Evolutionary conservation across 2,888 invertebrate genomes (phyloP).

Genomic region (Panorpa germanica): DNA sequence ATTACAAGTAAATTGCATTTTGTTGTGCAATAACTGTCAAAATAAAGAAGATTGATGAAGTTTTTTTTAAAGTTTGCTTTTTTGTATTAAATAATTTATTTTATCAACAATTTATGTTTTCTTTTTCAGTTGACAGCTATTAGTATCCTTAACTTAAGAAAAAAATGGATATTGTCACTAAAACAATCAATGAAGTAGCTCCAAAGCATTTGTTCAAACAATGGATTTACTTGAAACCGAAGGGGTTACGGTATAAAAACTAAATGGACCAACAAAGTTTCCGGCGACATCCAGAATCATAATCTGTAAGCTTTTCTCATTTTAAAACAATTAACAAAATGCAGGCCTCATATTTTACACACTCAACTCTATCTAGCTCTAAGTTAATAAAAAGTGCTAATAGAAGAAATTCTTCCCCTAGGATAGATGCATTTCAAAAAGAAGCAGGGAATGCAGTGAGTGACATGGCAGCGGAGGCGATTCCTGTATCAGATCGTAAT

Average conservation of each 20-base stretch:
- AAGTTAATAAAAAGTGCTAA: no score
- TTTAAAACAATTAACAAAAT: conserved; percentile 6
- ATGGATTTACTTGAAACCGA: conserved; percentile 6
- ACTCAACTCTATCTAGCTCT: conserved; percentile 4
- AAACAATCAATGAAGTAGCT: conserved; percentile 6
- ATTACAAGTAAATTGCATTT: conserved; percentile 13
- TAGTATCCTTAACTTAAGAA: conserved; percentile 7
- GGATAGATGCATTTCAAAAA: no score
- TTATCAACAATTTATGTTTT: conserved; percentile 1
- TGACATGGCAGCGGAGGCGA: no score
- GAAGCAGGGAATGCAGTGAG: no score
- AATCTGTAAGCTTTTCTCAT: conserved; percentile 3
- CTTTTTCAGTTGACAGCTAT: conserved; percentile 4
- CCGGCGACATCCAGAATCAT: conserved; percentile 7
- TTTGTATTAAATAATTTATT: conserved; percentile 6
- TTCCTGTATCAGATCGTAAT: no score
- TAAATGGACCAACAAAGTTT: conserved; percentile 7
- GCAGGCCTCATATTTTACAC: conserved; percentile 6
- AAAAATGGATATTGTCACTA: conserved; percentile 8
- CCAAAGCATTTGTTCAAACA: conserved; percentile 7
- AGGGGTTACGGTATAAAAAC: conserved; percentile 6
- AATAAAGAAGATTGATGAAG: conserved; percentile 10
- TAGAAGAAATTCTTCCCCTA: no score
- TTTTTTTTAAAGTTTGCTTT: conserved; percentile 9
- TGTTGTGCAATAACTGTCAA: conserved; percentile 10